Base-by-base conservation (phyloP, 35 echinoderm and acorn worm genomes). In the Lytechinus variegatus region DNA sequence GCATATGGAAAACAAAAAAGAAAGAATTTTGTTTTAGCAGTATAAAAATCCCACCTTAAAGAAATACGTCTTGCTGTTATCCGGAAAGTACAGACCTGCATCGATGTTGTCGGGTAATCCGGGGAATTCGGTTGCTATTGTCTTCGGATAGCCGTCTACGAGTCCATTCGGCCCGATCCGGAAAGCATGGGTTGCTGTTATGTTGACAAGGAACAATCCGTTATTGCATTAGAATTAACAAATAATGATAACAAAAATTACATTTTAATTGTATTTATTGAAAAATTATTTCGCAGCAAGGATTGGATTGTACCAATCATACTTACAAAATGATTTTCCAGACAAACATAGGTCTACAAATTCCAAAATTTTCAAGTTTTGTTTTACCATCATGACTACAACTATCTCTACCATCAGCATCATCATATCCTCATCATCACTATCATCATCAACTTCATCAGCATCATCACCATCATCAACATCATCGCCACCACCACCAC, bases 41-140 rank as follows among this genome's bases (percentile, higher is more conserved):
- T 28, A 54, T 19, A 19, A 93, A 87, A 92, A 44, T 44, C 33
- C 2, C 94, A 99, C 98, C 96, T 99, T 99, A 53, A 99, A 99
- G 58, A 97, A 97, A 92, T 97, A 97, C 10, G 97, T 99, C 95
- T 96, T 97, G 19, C 96, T 87, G 27, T 61, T 91, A 6, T 86
- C 86, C 61, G 54, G 52, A 66, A 87, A 97, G 87, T 93, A 99
- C 5, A 99, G 54, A 33, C 95, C 95, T 52, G 98, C 97, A 61
- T 99, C 98, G 27, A 97, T 19, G 72, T 99, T 66, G 55, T 99
- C 95, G 19, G 98, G 98, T 33, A 99, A 90, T 54, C 98, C 98
- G 55, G 96, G 86, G 54, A 97, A 99, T 44, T 79, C 93, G 0
- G 55, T 54, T 11, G 79, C 66, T 27, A 99, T 99, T 87, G 92